Percentiles rank a stretch among this genome's conserved stretches.
Conservation (phyloP, 2,797 vertebrate species). For the Podargus strigoides region DNA sequence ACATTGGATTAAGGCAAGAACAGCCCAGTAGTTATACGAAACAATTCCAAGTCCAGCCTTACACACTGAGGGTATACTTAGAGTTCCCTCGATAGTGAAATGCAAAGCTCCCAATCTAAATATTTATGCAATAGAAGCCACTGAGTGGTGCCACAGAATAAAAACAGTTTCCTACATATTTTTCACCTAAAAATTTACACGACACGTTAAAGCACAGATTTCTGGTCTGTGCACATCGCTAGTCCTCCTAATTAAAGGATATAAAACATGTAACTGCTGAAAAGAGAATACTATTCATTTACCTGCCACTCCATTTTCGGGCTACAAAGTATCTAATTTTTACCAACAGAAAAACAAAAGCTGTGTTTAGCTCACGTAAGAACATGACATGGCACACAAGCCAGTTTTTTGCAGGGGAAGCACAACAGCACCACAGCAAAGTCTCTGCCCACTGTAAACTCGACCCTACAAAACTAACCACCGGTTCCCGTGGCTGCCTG, state of each 20-base stretch:
- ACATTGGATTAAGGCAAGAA: background rate
- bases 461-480: background rate
- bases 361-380: background rate
- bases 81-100: background rate
- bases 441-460: background rate
- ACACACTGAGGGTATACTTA: background rate
- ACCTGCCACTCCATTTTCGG: background rate
- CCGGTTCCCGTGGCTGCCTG: background rate
- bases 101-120: background rate
- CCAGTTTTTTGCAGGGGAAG: background rate
- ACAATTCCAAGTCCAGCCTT: background rate
- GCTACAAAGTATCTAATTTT: background rate
- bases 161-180: background rate
- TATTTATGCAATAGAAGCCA: rapidly evolving
- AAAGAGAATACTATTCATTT: background rate
- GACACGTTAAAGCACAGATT: background rate
- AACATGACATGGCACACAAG: background rate
- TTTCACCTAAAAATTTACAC: background rate
- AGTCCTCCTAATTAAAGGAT: background rate
- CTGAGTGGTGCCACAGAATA: background rate
- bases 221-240: background rate
- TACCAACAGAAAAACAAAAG: background rate
- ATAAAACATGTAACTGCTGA: background rate
- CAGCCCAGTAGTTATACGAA: background rate
- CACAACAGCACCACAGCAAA: background rate